These are phyloP conservation scores for Bombylius major DNA, from an alignment of 2,888 invertebrate genomes.

Conservation along the genomic window DNA sequence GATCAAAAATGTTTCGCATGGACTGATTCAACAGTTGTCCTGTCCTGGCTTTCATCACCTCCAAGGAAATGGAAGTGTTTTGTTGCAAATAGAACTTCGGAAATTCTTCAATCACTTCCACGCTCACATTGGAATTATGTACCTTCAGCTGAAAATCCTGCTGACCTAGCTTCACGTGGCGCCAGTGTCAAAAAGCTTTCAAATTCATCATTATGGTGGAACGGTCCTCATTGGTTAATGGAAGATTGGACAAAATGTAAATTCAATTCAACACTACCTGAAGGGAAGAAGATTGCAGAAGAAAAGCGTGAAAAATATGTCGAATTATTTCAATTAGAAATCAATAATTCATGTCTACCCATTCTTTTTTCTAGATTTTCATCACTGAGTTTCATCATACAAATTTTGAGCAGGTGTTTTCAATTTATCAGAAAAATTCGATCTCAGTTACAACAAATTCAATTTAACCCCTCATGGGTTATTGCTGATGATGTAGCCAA, in stretches of 20 bases:
- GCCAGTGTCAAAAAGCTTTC: conserved; percentile 5
- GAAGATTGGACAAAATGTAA: conserved; percentile 1
- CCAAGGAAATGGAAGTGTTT: conserved; percentile 18
- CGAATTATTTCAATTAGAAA: too few species aligned
- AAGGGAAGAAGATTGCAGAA: too few species aligned
- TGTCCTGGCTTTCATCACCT: conserved; percentile 16
- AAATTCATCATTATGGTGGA: conserved; percentile 11
- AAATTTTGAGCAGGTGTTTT: not conserved
- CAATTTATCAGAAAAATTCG: not conserved
- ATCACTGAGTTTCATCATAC: not conserved
- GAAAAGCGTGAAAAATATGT: too few species aligned
- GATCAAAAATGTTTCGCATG: conserved; percentile 10
- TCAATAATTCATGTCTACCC: too few species aligned
- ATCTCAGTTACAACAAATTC: fast-evolving
- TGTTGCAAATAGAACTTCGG: conserved; percentile 15
- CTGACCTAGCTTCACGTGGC: conserved; percentile 17
- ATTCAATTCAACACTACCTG: too few species aligned
- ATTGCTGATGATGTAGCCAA: too few species aligned
- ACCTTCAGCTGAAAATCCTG: conserved; percentile 14
- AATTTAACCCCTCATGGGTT: too few species aligned
- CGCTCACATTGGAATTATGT: conserved; percentile 15
- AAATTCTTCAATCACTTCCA: conserved; percentile 10
- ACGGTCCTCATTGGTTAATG: conserved; percentile 11
- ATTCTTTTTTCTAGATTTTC: not conserved
- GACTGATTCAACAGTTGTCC: conserved; percentile 13